A percentile compares a stretch with the other conserved stretches of the same genome.
These are phyloP conservation scores for Heterodera carotae DNA, from an alignment of 1,140 invertebrate genomes.

Conservation along the genomic window DNA sequence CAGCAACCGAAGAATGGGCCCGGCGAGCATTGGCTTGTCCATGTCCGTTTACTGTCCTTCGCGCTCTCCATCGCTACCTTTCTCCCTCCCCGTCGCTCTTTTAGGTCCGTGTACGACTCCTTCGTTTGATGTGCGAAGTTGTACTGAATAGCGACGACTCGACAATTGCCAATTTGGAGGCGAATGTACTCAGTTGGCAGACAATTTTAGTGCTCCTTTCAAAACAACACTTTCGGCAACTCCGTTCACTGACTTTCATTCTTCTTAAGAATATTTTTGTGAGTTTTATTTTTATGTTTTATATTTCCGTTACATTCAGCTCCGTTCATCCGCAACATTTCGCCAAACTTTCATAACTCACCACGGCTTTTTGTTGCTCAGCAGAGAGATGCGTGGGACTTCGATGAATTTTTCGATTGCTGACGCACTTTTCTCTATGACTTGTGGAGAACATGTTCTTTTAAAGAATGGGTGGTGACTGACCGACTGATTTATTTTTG, in stretches of 20 bases:
- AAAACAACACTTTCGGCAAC: conserved; percentile 42
- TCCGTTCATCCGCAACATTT: conserved; percentile 40
- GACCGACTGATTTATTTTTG: background rate
- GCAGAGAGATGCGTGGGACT: conserved; percentile 45
- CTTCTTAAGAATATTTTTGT: conserved; percentile 54
- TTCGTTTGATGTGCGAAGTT: conserved; percentile 42
- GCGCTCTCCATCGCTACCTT: background rate
- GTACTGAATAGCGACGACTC: conserved; percentile 44
- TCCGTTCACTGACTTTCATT: conserved; percentile 43
- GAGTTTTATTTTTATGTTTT: no score
- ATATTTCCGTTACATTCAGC: conserved; percentile 27
- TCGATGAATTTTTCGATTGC: conserved; percentile 45
- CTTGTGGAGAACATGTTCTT: conserved; percentile 50
- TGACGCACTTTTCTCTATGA: conserved; percentile 50
- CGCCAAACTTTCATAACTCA: conserved; percentile 41
- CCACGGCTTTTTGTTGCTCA: conserved; percentile 44
- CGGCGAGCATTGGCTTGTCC: conserved; percentile 45
- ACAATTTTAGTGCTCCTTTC: conserved; percentile 50
- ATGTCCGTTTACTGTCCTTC: background rate
- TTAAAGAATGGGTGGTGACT: conserved; percentile 48
- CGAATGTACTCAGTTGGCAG: conserved; percentile 47
- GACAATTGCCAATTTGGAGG: conserved; percentile 43
- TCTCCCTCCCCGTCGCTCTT: no score
- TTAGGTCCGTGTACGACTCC: conserved; percentile 38
- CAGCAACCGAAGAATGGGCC: background rate